Percentiles rank a stretch among this genome's conserved stretches.
Conservation (phyloP, 37 sponge, comb jelly and placozoan genomes). For the Diacarnus erythraeanus region DNA sequence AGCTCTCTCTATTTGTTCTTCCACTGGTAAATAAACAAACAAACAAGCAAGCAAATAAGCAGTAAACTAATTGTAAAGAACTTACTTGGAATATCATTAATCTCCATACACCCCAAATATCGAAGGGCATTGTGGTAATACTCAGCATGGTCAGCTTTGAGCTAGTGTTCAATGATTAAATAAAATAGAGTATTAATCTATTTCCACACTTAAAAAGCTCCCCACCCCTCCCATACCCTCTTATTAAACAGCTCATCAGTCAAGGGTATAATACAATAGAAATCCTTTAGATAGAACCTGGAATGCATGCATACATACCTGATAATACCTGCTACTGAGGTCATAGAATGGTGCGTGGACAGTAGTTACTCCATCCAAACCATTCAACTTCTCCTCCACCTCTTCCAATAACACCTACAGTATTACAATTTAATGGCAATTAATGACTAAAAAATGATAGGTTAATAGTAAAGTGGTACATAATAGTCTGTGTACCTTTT, state of each 20-base stretch:
- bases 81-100: slow-evolving; percentile 64
- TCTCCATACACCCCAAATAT: slow-evolving; percentile 86
- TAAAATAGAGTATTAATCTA: too few species aligned
- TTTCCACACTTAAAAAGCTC: too few species aligned
- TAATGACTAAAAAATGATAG: not conserved
- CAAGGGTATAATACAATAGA: too few species aligned
- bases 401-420: slow-evolving; percentile 60
- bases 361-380: slow-evolving; percentile 66
- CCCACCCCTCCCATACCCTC: too few species aligned
- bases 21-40: slow-evolving; percentile 15
- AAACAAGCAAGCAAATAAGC: not conserved
- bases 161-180: too few species aligned
- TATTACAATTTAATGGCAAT: not conserved
- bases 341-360: slow-evolving; percentile 82
- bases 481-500: too few species aligned
- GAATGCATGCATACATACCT: slow-evolving; percentile 65
- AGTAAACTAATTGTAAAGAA: too few species aligned
- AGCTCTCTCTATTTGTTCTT: slow-evolving; percentile 69
- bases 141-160: slow-evolving; percentile 57
- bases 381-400: slow-evolving; percentile 42
- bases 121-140: slow-evolving; percentile 83
- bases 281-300: too few species aligned
- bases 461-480: not conserved
- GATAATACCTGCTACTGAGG: slow-evolving; percentile 66
- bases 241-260: too few species aligned